Evolutionary conservation across 1,140 invertebrate species (phyloP), one percentile per base, ranked within the genome.

Genomic region (Mycetomoellerius zeteki): DNA sequence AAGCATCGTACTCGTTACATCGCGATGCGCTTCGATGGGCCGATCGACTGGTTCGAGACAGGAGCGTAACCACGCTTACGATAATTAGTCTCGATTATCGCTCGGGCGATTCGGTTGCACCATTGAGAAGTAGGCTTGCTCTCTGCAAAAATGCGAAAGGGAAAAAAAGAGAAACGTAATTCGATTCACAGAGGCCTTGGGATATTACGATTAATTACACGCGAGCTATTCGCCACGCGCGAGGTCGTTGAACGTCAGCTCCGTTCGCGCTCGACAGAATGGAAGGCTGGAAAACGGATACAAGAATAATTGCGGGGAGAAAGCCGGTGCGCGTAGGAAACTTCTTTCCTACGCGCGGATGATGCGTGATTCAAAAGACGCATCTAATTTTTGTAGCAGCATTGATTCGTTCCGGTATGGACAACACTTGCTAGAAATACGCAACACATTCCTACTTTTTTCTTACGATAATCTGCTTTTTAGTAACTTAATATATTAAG

Each of bases 51-150:
- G 56, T 6, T 6, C 65, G 54, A 27, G 24, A 80, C 27, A 12
- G 19, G 10, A 85, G 58, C 30, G 64, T 50, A 60, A 50, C 54
- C 8, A 37, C 14, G n/a, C 37, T 58, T 73, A 82, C 16, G 8
- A 19, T 27, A 16, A 94, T 94, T 94, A 90, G 80, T 93, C 92
- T 86, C 89, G 89, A 92, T 94, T 92, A 90, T 92, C 92, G 90
- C 81, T 92, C 85, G 58, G 58, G 47, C 58, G 73, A 71, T 81
- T 88, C 80, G 30, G 47, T 72, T 16, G 21, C n/a, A 16, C 24
- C 43, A 21, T 21, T 54, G 47, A 52, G 50, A 65, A 5, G 27
- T 14, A 21, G 21, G 30, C 30, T 37, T 14, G 60, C 6, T 1
- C 21, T 77, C 54, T 52, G 50, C 67, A 67, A 71, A 67, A 64